These are phyloP conservation scores for Thymelicus acteon DNA, from an alignment of 2,888 invertebrate genomes.

Conservation along the genomic window DNA sequence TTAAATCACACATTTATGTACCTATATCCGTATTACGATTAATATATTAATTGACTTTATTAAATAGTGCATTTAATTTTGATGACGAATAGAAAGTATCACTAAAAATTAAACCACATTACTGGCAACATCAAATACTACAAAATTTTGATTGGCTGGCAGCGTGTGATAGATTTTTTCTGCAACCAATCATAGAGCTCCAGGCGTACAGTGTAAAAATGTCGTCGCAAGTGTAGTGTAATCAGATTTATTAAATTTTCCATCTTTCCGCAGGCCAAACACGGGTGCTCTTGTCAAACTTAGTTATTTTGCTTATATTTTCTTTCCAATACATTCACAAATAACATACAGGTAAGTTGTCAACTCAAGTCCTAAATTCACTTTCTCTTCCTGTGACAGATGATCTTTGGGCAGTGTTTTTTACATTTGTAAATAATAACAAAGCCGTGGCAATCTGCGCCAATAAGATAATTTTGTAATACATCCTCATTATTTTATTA, in stretches of 20 bases:
- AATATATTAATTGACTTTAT: too few relatives aligned
- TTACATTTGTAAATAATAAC: constrained; percentile 81
- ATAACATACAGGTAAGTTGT: constrained; percentile 50
- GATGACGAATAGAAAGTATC: too few relatives aligned
- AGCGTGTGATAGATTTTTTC: constrained; percentile 7
- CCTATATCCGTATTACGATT: too few relatives aligned
- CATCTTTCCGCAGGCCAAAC: constrained; percentile 54
- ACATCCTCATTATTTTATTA: constrained; percentile 11
- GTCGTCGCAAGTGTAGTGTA: constrained; percentile 72
- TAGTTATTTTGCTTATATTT: constrained; percentile 37
- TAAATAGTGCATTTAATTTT: too few relatives aligned
- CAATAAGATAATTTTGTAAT: constrained; percentile 30
- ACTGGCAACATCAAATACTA: constrained; percentile 11
- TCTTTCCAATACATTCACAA: constrained; percentile 31
- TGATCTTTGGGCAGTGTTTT: constrained; percentile 68
- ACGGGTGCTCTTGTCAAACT: constrained; percentile 53
- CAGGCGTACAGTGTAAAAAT: constrained; percentile 71
- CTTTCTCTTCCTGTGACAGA: constrained; percentile 72
- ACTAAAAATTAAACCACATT: not conserved
- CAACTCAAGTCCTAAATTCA: constrained; percentile 45
- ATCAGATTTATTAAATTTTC: constrained; percentile 51
- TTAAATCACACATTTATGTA: too few relatives aligned
- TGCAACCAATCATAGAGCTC: constrained; percentile 64
- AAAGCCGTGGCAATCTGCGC: constrained; percentile 52
- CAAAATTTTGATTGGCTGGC: constrained; percentile 1